Base-by-base conservation (phyloP, 2,888 invertebrate species). In the Morpho deidamia region DNA sequence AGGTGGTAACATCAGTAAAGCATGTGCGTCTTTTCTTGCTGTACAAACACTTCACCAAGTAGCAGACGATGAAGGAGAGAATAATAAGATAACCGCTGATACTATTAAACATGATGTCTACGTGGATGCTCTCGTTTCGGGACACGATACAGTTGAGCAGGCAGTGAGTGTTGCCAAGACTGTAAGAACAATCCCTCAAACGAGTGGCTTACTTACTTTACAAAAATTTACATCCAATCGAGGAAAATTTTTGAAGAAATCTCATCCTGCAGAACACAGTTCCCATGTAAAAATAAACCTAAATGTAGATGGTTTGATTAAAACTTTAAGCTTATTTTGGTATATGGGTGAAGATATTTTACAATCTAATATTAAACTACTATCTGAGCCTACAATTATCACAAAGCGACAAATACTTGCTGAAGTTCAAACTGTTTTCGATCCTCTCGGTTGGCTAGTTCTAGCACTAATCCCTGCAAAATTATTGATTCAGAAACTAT, bases 391-490 rank as follows among this genome's bases (percentile, higher is more conserved):
- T 51, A 52, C 64, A 52, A 72, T 70, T 10, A 72, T 71, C 35
- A 59, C 59, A 11, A 53, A 64, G 49, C 46, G 60, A 51, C 63
- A 60, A 69, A 58, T 75, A 8, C 54, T 70, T 7, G 67, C 71
- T 1, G 69, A 71, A n/a, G 64, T 74, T 2, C 50, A 66, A 11
- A 44, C 59, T 0, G 43, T 72, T 0, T 74, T 64, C 47, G 71
- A 72, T 43, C 72, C 71, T 0, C 34, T 72, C 0, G 72, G 72
- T 1, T 75, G 71, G 71, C 44, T 70, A 1, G 67, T 70, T 0
- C 71, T 68, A 0, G 38, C 33, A 1, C 60, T 71, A 2, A 57
- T 70, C 7, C 68, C 8, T 11, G 61, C 61, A 1, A 64, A 73
- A 42, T 52, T 68, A 8, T 61, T 69, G 5, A 69, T 72, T 7